Evolutionary conservation across 2,888 invertebrate genomes (phyloP).

Genomic region (Lumbricus terrestris): DNA sequence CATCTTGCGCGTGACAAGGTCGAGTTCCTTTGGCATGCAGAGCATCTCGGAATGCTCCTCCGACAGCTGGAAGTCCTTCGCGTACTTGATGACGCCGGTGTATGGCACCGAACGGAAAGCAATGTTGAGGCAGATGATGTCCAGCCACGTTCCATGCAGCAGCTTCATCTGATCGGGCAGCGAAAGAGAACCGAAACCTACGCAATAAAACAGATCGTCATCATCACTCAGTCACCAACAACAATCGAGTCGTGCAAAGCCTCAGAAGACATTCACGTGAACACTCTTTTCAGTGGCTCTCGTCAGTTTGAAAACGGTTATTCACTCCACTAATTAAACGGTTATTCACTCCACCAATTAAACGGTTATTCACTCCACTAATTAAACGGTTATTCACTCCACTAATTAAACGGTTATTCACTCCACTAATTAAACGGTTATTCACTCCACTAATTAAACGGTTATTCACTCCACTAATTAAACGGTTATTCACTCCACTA

Average conservation of each 20-base stretch:
- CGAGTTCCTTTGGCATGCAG: slow-evolving; percentile 26
- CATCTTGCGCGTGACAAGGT: slow-evolving; percentile 28
- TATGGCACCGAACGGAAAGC: slow-evolving; percentile 32
- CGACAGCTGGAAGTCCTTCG: slow-evolving; percentile 30
- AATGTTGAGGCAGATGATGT: slow-evolving; percentile 33
- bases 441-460: too few relatives aligned
- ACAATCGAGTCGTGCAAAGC: too few relatives aligned
- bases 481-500: too few relatives aligned
- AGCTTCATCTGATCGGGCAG: slow-evolving; percentile 33
- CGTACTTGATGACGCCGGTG: slow-evolving; percentile 30
- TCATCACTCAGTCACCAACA: background rate
- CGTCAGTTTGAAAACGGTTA: too few relatives aligned
- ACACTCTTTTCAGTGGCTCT: too few relatives aligned
- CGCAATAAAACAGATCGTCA: background rate
- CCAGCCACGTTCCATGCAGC: slow-evolving; percentile 32
- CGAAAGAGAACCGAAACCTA: slow-evolving; percentile 29
- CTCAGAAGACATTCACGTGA: too few relatives aligned
- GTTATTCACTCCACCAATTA: too few relatives aligned
- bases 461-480: background rate
- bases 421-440: too few relatives aligned
- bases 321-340: too few relatives aligned
- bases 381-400: too few relatives aligned
- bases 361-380: too few relatives aligned
- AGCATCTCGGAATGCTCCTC: slow-evolving; percentile 26
- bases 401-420: too few relatives aligned